Percentiles rank a stretch among this genome's conserved stretches.
Conservation (phyloP, 30 jellyfish, hydroid and myxozoan species). For the Aurelia sp. region DNA sequence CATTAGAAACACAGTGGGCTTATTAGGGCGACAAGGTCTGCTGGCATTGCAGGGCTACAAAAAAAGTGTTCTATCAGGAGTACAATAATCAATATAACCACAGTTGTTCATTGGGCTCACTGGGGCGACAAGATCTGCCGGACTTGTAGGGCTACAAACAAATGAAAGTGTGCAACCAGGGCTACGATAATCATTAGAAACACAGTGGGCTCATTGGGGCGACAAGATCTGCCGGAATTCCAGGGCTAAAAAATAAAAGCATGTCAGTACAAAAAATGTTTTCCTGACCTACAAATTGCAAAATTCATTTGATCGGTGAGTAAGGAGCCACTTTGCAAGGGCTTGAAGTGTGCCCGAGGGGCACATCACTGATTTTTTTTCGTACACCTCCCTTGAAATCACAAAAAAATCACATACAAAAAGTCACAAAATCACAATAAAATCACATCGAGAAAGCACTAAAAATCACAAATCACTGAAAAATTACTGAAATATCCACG, state of each 20-base stretch:
- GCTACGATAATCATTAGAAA: constrained; percentile 34
- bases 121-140: constrained; percentile 80
- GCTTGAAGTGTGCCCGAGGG: too few species aligned
- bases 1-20: constrained; percentile 53
- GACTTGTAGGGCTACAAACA: constrained; percentile 85
- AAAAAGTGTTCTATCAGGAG: not conserved
- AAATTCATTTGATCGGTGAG: too few species aligned
- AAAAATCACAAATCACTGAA: too few species aligned
- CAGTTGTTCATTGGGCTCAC: constrained; percentile 51
- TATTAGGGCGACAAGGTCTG: constrained; percentile 72
- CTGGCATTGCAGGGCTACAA: constrained; percentile 91
- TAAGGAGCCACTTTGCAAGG: too few species aligned
- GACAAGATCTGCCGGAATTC: constrained; percentile 79
- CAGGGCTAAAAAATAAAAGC: constrained; percentile 69
- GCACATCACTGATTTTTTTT: too few species aligned
- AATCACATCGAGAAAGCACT: too few species aligned
- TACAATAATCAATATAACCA: constrained; percentile 31
- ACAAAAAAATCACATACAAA: too few species aligned
- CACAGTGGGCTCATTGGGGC: constrained; percentile 76
- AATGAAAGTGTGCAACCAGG: not conserved
- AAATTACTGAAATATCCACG: too few species aligned
- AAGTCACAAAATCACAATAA: too few species aligned
- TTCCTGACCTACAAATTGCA: too few species aligned
- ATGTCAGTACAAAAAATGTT: too few species aligned
- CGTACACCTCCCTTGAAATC: too few species aligned